Evolutionary conservation across 2,888 invertebrate species (phyloP).

Genomic region (Poecilus cupreus): DNA sequence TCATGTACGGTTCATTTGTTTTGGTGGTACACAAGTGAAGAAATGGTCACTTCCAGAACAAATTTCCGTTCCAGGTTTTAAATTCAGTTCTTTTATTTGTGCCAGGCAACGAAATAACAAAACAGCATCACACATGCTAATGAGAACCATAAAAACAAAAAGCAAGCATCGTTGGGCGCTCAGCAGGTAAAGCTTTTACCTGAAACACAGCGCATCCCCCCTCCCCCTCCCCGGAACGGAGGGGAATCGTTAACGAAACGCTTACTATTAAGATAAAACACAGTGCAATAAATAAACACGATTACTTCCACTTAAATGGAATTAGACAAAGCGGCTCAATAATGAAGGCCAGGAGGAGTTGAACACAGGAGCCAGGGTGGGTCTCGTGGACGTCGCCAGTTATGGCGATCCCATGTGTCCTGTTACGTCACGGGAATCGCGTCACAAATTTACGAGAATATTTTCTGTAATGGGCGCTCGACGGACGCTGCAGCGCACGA

Average conservation of each 20-base stretch:
- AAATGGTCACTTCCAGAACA: too few relatives aligned
- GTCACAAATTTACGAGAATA: constrained; percentile 54
- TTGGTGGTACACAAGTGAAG: too few relatives aligned
- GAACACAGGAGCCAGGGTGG: too few relatives aligned
- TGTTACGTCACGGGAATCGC: constrained; percentile 43
- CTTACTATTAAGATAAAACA: constrained; percentile 58
- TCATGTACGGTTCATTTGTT: too few relatives aligned
- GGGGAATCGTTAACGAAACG: constrained; percentile 51
- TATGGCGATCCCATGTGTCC: constrained; percentile 55
- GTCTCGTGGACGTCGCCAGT: background rate
- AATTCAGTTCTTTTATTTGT: constrained; percentile 37
- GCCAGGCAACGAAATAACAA: constrained; percentile 32
- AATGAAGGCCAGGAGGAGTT: constrained; percentile 18
- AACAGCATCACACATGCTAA: constrained; percentile 60
- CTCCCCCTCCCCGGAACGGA: background rate
- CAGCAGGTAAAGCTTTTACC: constrained; percentile 52
- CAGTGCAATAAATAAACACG: constrained; percentile 57
- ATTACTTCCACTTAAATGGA: constrained; percentile 59
- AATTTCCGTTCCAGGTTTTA: constrained; percentile 28
- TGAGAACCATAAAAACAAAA: constrained; percentile 54
- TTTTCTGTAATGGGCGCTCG: constrained; percentile 51
- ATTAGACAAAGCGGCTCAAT: constrained; percentile 58
- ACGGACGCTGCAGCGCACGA: constrained; percentile 61
- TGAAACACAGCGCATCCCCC: background rate
- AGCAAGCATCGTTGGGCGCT: constrained; percentile 29